phyloP scores from a whole-genome alignment of 1,140 invertebrate species.

The Hylaeus anthracinus region DNA sequence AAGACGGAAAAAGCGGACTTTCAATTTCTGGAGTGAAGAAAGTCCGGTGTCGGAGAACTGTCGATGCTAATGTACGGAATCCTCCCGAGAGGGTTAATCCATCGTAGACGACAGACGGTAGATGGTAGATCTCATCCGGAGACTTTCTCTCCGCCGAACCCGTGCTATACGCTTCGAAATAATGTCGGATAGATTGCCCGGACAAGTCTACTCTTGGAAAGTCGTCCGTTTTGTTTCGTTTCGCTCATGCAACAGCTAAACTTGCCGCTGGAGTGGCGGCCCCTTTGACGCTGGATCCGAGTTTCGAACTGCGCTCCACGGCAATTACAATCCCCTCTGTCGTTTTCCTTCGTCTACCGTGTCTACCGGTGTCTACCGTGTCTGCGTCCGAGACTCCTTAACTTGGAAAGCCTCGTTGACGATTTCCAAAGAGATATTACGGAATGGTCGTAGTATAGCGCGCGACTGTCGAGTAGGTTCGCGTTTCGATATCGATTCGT shows the following conservation, averaged over 20 bases:
- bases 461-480: no score
- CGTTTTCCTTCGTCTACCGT: neutral
- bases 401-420: conserved; percentile 14
- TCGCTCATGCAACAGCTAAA: neutral
- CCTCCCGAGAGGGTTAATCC: conserved; percentile 10
- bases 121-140: conserved; percentile 1
- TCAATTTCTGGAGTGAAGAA: conserved; percentile 3
- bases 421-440: conserved; percentile 3
- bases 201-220: conserved; percentile 46
- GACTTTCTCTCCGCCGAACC: conserved; percentile 46
- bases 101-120: neutral
- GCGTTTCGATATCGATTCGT: neutral
- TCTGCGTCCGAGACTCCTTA: neutral
- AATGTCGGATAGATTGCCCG: conserved; percentile 25
- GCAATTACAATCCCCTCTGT: conserved; percentile 8
- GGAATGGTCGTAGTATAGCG: neutral
- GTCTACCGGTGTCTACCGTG: neutral
- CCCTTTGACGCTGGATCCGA: conserved; percentile 7
- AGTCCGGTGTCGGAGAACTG: neutral
- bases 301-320: neutral
- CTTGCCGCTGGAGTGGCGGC: neutral
- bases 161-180: conserved; percentile 18
- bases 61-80: conserved; percentile 10
- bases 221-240: conserved; percentile 29
- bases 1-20: conserved; percentile 5